Base-by-base conservation (phyloP, 2,888 invertebrate genomes). In the Cinara cedri region DNA sequence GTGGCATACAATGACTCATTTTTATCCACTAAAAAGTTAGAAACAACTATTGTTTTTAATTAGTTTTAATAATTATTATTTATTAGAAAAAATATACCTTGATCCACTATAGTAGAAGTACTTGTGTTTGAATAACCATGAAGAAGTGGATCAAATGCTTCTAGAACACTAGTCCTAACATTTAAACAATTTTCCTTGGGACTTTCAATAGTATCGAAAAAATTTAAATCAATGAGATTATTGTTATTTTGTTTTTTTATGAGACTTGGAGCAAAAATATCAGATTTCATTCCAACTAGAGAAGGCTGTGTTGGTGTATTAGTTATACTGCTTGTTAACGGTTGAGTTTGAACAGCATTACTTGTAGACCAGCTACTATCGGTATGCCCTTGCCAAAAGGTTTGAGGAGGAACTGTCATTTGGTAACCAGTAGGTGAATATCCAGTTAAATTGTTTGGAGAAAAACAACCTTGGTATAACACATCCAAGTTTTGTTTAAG, bases 131-230 rank as follows among this genome's bases (percentile, higher is more conserved):
- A 46, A 34, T 70, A 34, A 16, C 21, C 72, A n/a, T 87, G 89
- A 84, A 93, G 88, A 85, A 95, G 88, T 68, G 95, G 95, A 89
- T 95, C 95, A 86, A 95, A 95, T 82, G 93, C 93, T 86, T 95
- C 94, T 84, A 95, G 87, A 84, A 95, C 91, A 87, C 93, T 93
- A 74, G 88, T 89, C 82, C 89, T 85, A 62, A 87, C 88, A 82
- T 87, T 86, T 26, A 65, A 57, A 72, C 34, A 66, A 55, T 82
- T 82, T 68, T 84, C 83, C n/a, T 78, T 78, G n/a, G 49, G 24
- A 49, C 42, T 70, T 51, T 78, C 70, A 21, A 34, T 42, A 49
- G 49, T 60, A 42, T 78, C 78, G 51, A 78, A 78, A 78, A 86
- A 86, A 74, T 87, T 88, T 82, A 90, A 85, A 85, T 90, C 89